Evolutionary conservation across 2,113 vertebrate genomes (phyloP).

Genomic region (Sturnus vulgaris): DNA sequence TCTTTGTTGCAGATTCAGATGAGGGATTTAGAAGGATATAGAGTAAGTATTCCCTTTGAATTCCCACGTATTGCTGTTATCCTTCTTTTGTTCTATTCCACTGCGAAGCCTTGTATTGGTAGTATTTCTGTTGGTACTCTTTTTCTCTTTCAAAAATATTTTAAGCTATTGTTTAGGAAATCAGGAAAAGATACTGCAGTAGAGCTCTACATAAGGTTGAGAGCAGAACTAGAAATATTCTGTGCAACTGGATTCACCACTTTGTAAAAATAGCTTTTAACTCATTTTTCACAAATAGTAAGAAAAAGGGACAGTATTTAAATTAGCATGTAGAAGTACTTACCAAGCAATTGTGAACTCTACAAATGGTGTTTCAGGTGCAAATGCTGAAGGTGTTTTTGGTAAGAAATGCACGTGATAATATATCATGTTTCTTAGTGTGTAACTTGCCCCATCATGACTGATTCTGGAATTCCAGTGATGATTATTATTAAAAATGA

Average conservation of each 20-base stretch:
- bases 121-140: background rate
- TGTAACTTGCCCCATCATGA: background rate
- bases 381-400: background rate
- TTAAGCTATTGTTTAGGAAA: background rate
- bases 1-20: conserved; percentile 80
- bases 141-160: background rate
- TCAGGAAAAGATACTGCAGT: background rate
- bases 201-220: background rate
- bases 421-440: background rate
- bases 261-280: background rate
- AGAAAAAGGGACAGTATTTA: background rate
- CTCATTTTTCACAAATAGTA: background rate
- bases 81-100: background rate
- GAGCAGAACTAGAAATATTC: background rate
- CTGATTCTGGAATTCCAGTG: background rate
- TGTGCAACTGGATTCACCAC: background rate
- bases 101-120: background rate
- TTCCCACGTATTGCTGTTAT: background rate
- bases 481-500: background rate
- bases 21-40: conserved; percentile 81
- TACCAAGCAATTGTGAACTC: background rate
- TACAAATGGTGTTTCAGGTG: background rate
- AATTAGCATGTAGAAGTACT: background rate
- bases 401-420: background rate
- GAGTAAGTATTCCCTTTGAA: conserved; percentile 68